Conservation (phyloP, 23 tunicate genomes). For the Phallusia fumigata region DNA sequence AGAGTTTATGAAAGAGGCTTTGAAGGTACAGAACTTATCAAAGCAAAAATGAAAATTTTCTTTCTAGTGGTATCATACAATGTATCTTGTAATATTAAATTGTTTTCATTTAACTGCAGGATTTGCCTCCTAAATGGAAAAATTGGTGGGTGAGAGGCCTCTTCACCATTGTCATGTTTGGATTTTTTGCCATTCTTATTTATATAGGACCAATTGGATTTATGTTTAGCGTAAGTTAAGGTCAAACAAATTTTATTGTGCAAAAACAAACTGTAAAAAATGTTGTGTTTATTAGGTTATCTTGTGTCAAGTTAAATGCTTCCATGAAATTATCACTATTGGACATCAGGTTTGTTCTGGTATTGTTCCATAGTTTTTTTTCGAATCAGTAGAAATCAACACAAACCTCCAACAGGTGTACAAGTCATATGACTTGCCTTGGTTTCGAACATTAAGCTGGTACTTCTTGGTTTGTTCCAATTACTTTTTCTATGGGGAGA, state of each 20-base stretch:
- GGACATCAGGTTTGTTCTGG: constrained; percentile 62
- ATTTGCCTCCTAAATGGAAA: constrained; percentile 86
- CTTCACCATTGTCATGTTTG: constrained; percentile 75
- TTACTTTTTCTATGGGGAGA: constrained; percentile 94
- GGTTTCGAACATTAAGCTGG: constrained; percentile 97
- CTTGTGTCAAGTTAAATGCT: constrained; percentile 77
- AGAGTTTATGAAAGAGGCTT: constrained; percentile 76
- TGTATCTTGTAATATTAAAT: not conserved
- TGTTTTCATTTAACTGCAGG: constrained; percentile 25
- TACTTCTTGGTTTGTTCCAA: constrained; percentile 94
- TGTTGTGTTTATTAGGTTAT: constrained; percentile 42
- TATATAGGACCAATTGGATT: constrained; percentile 84
- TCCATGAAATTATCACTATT: constrained; percentile 95
- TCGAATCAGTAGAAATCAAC: not conserved
- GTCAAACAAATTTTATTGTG: not conserved
- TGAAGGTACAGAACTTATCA: constrained; percentile 43
- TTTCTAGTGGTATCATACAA: not conserved
- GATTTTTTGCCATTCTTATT: constrained; percentile 47
- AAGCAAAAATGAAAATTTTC: not conserved
- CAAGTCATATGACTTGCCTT: constrained; percentile 89
- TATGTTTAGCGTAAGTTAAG: constrained; percentile 53
- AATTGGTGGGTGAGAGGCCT: constrained; percentile 98
- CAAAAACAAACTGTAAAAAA: not conserved
- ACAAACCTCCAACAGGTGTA: constrained; percentile 45
- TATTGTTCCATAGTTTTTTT: not conserved